Evolutionary conservation across 2,113 vertebrate species (phyloP), one percentile per base, ranked within the genome.

Genomic region (Syngnathus scovelli): DNA sequence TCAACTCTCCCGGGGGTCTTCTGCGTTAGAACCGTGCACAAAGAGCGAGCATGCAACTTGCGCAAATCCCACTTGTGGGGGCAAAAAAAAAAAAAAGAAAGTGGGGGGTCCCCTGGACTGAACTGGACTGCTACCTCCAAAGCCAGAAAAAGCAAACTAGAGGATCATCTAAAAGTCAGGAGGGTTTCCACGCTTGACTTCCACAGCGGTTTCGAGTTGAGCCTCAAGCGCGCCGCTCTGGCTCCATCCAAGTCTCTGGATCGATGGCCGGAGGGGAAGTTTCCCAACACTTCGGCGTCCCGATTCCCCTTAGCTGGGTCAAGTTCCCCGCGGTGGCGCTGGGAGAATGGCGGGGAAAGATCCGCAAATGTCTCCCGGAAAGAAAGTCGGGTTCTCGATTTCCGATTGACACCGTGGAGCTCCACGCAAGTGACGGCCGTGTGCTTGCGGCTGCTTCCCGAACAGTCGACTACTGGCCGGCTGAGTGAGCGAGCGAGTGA

Each of bases 1-100:
- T 82, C 86, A 82, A 82, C 84, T 86, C 83, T 84, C 85, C 87
- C 43, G 61, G 41, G 63, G 12, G 85, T 77, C 69, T 76, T 83
- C 83, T 72, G 75, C 80, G 67, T 73, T 79, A 68, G 60, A 76
- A 81, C 68, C 68, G 77, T 46, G 19, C 16, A 85, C 77, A 75
- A 80, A 78, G 69, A 80, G 69, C 80, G 80, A 71, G 84, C 90
- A 88, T 83, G 85, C 85, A 90, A 91, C 84, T 90, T 89, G 85
- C 75, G 82, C 74, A 85, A 84, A 86, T 87, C 83, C 84, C 85
- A 83, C 77, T 81, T 72, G 54, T 68, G 48, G 48, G 7, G 9
- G 5, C 48, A 52, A 52, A 52, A 52, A 52, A 51, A 51, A 51
- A 52, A 3, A 51, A 3, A 49, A 8, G 36, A 39, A 21, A 61